Percentiles rank a stretch among this genome's conserved stretches.
Evolutionary conservation across 1,140 invertebrate species (phyloP).

Genomic region (Antheraea mylitta): DNA sequence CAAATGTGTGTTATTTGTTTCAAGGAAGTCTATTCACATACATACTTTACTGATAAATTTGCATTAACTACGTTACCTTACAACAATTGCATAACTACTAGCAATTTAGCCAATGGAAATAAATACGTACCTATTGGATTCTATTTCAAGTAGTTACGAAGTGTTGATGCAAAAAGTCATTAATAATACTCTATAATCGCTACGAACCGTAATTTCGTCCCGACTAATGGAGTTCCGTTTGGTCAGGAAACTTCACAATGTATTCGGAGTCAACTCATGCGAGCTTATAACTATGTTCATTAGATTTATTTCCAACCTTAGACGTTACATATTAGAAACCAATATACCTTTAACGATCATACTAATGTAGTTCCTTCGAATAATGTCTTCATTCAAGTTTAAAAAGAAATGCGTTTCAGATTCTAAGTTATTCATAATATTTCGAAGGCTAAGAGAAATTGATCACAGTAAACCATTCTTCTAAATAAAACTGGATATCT

Average conservation of each 20-base stretch:
- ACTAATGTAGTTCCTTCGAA: too few species aligned
- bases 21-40: too few species aligned
- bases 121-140: not conserved
- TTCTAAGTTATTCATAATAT: too few species aligned
- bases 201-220: not conserved
- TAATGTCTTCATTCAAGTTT: too few species aligned
- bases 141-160: not conserved
- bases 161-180: not conserved
- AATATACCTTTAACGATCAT: too few species aligned
- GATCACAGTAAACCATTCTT: too few species aligned
- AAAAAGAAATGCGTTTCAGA: too few species aligned
- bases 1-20: too few species aligned
- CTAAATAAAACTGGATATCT: too few species aligned
- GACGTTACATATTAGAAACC: not conserved
- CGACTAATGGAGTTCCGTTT: slow-evolving; percentile 1
- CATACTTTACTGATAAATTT: too few species aligned
- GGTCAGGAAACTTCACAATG: slow-evolving; percentile 2
- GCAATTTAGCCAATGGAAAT: not conserved
- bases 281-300: not conserved
- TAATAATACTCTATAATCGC: slow-evolving; percentile 3
- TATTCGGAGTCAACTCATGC: not conserved
- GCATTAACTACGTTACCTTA: not conserved
- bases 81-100: too few species aligned
- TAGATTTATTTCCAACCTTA: not conserved
- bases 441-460: too few species aligned